These are phyloP conservation scores for Callionymus lyra DNA, from an alignment of 2,113 vertebrate genomes.

Conservation along the genomic window DNA sequence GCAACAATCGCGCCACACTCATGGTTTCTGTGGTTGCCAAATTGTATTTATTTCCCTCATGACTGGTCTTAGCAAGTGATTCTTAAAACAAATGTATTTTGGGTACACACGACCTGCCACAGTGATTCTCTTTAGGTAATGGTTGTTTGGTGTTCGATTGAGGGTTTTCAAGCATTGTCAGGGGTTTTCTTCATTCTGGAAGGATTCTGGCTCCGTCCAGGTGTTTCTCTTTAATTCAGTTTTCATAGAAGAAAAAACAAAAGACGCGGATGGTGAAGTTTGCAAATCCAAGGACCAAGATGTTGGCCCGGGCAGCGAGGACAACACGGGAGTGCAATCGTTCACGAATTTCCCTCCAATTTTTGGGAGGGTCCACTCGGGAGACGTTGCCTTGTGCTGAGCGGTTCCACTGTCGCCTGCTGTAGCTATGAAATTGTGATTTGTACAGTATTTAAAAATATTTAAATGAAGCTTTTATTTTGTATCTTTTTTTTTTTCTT, in stretches of 20 bases:
- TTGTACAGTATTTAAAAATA: slow-evolving; percentile 74
- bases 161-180: no score
- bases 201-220: no score
- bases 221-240: slow-evolving; percentile 18
- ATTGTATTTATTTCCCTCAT: no score
- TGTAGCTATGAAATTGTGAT: slow-evolving; percentile 49
- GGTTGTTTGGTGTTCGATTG: no score
- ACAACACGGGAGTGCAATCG: slow-evolving; percentile 25
- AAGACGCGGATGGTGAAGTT: slow-evolving; percentile 12
- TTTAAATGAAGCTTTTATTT: slow-evolving; percentile 68
- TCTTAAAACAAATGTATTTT: no score
- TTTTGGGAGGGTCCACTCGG: slow-evolving; percentile 24
- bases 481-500: slow-evolving; percentile 37
- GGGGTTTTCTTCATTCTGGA: no score
- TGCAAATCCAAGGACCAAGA: slow-evolving; percentile 35
- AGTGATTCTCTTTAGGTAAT: no score
- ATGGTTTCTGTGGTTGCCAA: no score
- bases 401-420: slow-evolving; percentile 41
- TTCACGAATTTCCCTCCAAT: slow-evolving; percentile 19
- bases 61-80: no score
- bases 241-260: slow-evolving; percentile 8
- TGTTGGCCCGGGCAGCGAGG: neutral
- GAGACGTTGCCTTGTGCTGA: slow-evolving; percentile 25
- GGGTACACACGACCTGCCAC: no score
- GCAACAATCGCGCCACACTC: no score